phyloP scores from a whole-genome alignment of 2,113 vertebrate species.

The Dipodomys spectabilis region DNA sequence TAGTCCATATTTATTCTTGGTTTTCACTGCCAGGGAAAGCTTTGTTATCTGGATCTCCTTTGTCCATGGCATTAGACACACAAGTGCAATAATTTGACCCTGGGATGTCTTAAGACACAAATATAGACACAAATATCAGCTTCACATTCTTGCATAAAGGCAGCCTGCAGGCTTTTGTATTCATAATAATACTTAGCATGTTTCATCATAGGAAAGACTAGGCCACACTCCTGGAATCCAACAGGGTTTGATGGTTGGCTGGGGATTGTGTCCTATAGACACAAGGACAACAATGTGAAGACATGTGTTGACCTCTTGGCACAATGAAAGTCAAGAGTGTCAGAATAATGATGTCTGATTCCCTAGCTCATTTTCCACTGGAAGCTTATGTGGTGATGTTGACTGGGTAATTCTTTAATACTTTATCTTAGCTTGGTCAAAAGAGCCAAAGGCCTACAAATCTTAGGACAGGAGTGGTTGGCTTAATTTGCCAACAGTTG shows the following conservation, averaged over 20 bases:
- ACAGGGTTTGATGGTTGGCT: background rate
- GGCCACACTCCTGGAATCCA: background rate
- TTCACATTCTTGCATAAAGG: background rate
- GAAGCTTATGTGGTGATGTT: background rate
- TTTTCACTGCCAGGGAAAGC: background rate
- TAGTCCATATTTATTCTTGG: background rate
- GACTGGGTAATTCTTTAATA: background rate
- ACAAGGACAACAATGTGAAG: background rate
- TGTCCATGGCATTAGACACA: background rate
- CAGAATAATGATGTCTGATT: background rate
- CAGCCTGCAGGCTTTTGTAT: background rate
- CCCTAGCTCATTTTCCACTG: background rate
- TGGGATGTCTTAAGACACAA: constrained; percentile 1
- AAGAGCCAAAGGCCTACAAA: background rate
- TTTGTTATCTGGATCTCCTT: background rate
- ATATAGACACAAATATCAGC: background rate
- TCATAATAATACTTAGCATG: background rate
- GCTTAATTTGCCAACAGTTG: background rate
- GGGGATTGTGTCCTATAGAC: background rate
- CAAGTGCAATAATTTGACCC: background rate
- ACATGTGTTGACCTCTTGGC: background rate
- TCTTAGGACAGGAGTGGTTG: background rate
- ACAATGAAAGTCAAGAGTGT: background rate
- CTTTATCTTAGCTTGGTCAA: background rate
- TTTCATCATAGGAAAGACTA: background rate